These are phyloP conservation scores for Hylaeus volcanicus DNA, from an alignment of 1,140 invertebrate species.

Conservation along the genomic window DNA sequence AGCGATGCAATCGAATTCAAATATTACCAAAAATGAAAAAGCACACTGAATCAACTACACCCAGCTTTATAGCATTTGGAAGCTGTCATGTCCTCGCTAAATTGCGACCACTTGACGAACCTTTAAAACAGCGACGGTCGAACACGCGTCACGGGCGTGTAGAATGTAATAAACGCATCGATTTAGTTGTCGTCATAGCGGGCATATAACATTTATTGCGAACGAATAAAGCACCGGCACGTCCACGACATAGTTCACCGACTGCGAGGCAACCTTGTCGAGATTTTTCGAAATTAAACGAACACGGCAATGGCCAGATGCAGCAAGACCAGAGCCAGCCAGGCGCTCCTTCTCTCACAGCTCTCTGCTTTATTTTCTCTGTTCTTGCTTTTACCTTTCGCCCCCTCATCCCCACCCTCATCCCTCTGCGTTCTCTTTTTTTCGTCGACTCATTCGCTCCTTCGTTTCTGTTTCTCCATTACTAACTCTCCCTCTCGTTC, in stretches of 20 bases:
- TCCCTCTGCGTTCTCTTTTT: background rate
- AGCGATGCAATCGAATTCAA: too few species aligned
- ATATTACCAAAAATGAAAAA: too few species aligned
- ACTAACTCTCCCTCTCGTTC: background rate
- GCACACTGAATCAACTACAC: too few species aligned
- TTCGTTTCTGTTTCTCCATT: background rate
- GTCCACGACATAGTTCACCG: conserved; percentile 36
- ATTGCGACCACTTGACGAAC: conserved; percentile 7
- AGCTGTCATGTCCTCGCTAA: conserved; percentile 4
- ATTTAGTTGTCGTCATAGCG: conserved; percentile 39
- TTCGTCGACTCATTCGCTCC: background rate
- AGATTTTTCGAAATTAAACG: conserved; percentile 56
- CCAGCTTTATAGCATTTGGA: background rate
- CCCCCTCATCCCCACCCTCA: background rate
- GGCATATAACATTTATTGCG: conserved; percentile 48
- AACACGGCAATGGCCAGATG: conserved; percentile 28
- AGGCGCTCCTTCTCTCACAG: background rate
- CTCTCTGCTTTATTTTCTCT: background rate
- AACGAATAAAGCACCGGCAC: conserved; percentile 49
- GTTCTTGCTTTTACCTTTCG: background rate
- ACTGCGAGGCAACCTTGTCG: background rate
- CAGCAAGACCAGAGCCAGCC: conserved; percentile 1
- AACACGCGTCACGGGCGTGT: background rate
- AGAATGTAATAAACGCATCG: conserved; percentile 15
- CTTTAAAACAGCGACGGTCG: conserved; percentile 2